These are phyloP conservation scores for Garrulus glandarius DNA, from an alignment of 2,797 vertebrate genomes.

Conservation along the genomic window DNA sequence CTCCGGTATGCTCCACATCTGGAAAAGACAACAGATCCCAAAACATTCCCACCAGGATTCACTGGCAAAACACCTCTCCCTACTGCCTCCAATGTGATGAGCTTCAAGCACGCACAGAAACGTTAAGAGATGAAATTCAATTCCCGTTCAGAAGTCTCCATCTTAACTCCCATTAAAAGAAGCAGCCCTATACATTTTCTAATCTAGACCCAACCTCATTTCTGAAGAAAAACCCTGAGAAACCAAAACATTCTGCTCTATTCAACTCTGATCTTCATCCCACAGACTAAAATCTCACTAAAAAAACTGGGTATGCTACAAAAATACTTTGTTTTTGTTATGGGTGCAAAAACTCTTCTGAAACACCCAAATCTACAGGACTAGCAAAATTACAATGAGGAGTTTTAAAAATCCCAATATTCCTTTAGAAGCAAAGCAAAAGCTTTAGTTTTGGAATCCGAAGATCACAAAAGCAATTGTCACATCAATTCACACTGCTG, in stretches of 20 bases:
- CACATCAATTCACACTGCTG: no score
- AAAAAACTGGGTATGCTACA: background rate
- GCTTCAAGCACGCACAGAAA: background rate
- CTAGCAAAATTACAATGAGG: background rate
- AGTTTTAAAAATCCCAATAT: background rate
- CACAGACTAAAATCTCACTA: background rate
- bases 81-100: background rate
- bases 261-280: background rate
- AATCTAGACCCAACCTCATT: background rate
- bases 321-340: background rate
- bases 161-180: background rate
- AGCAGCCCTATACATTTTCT: background rate
- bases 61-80: background rate
- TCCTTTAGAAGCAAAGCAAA: background rate
- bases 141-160: background rate
- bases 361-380: background rate
- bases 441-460: background rate
- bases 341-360: background rate
- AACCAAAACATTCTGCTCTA: background rate
- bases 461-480: background rate
- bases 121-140: background rate
- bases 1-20: conserved; percentile 98
- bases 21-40: background rate
- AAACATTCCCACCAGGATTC: background rate
- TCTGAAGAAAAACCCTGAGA: background rate